These are phyloP conservation scores for Glossosoma conforme DNA, from an alignment of 1,140 invertebrate genomes.

Conservation along the genomic window DNA sequence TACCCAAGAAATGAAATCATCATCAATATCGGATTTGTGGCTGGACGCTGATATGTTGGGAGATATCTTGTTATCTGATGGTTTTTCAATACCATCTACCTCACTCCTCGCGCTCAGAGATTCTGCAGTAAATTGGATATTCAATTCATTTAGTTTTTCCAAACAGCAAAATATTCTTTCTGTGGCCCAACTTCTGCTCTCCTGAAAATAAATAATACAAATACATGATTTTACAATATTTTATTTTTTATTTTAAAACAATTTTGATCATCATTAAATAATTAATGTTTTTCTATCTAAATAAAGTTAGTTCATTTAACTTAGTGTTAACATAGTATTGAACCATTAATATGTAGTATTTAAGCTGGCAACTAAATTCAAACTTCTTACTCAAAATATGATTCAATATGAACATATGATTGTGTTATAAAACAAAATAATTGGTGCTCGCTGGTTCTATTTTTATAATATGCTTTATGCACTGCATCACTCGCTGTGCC, in stretches of 20 bases:
- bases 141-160: constrained; percentile 15
- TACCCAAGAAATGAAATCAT: constrained; percentile 27
- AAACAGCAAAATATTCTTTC: constrained; percentile 24
- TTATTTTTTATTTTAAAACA: no score
- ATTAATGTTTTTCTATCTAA: not conserved
- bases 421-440: no score
- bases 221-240: not conserved
- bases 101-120: not conserved
- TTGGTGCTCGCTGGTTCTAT: no score
- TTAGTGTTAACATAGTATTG: not conserved
- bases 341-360: not conserved
- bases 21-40: constrained; percentile 9
- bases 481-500: no score
- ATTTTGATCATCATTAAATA: constrained; percentile 4
- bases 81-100: not conserved
- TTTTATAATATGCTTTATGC: no score
- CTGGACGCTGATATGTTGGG: not conserved
- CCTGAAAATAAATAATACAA: constrained; percentile 12
- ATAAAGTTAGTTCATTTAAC: not conserved
- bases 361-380: not conserved
- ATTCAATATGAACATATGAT: not conserved
- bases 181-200: constrained; percentile 21
- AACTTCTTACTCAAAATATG: not conserved
- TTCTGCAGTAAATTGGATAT: not conserved
- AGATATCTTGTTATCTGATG: not conserved